Percentiles rank a stretch among this genome's conserved stretches.
Evolutionary conservation across 1,140 invertebrate species (phyloP).

Genomic region (Ganaspis sp.): DNA sequence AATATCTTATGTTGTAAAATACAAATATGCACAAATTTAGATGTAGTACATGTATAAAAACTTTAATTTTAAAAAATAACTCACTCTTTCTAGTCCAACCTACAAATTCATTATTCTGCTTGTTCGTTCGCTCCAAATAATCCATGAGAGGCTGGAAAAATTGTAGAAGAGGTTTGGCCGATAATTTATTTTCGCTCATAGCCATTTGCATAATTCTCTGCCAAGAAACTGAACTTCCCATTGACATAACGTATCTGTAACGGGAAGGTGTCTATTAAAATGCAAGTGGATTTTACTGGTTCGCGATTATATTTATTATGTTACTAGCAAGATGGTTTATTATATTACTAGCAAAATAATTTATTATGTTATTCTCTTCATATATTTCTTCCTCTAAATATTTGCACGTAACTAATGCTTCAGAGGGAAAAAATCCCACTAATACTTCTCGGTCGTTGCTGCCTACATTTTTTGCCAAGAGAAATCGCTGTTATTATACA

Average conservation of each 20-base stretch:
- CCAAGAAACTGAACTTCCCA: background rate
- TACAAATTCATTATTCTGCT: background rate
- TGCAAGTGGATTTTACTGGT: background rate
- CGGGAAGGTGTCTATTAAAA: background rate
- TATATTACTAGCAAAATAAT: too few species aligned
- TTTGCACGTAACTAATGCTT: background rate
- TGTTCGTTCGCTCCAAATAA: background rate
- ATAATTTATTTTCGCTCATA: background rate
- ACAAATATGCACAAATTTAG: too few species aligned
- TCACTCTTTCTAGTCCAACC: background rate
- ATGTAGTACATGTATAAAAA: background rate
- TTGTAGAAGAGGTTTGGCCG: background rate
- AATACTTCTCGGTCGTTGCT: background rate
- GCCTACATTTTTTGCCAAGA: background rate
- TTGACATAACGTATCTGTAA: slow-evolving; percentile 11
- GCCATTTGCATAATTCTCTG: background rate
- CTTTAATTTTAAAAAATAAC: background rate
- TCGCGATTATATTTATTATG: background rate
- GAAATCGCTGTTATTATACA: slow-evolving; percentile 8
- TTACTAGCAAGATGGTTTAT: too few species aligned
- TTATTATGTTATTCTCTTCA: background rate
- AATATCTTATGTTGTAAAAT: background rate
- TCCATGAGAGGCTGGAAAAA: slow-evolving; percentile 5
- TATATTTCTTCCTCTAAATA: background rate
- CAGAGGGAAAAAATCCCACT: background rate